Conservation (phyloP, 2,113 vertebrate genomes). For the Nerophis ophidion region DNA sequence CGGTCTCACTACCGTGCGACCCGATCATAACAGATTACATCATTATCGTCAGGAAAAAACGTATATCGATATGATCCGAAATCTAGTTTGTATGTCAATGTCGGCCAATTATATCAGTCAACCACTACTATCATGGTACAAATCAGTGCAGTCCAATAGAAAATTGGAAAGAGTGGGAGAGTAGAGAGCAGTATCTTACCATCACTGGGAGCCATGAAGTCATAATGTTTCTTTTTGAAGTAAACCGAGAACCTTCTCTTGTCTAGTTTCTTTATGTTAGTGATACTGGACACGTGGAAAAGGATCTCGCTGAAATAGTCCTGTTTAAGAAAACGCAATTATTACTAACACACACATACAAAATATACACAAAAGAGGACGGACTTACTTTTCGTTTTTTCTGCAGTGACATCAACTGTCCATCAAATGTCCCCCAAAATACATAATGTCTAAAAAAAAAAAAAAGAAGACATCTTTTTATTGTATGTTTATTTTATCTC, state of each 20-base stretch:
- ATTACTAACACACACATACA: neutral
- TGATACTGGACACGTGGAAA: conserved; percentile 71
- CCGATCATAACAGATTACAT: no score
- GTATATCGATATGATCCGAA: no score
- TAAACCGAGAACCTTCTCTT: conserved; percentile 61
- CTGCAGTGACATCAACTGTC: conserved; percentile 69
- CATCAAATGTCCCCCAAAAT: conserved; percentile 66
- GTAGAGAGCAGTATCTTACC: conserved; percentile 35
- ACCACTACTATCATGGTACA: neutral
- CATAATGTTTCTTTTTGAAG: conserved; percentile 71
- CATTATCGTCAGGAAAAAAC: no score
- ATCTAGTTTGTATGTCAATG: no score
- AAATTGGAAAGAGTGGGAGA: neutral
- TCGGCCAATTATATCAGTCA: no score
- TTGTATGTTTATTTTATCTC: no score
- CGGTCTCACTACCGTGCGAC: no score
- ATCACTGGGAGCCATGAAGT: conserved; percentile 71
- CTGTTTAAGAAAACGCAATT: conserved; percentile 38
- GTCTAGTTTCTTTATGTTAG: conserved; percentile 58
- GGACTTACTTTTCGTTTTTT: conserved; percentile 71
- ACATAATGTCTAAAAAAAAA: conserved; percentile 60
- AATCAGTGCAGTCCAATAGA: neutral
- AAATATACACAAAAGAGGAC: neutral
- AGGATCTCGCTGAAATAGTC: conserved; percentile 71
- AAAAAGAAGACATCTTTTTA: neutral